Conservation (phyloP, 2,888 invertebrate genomes). For the Adela reaumurella region DNA sequence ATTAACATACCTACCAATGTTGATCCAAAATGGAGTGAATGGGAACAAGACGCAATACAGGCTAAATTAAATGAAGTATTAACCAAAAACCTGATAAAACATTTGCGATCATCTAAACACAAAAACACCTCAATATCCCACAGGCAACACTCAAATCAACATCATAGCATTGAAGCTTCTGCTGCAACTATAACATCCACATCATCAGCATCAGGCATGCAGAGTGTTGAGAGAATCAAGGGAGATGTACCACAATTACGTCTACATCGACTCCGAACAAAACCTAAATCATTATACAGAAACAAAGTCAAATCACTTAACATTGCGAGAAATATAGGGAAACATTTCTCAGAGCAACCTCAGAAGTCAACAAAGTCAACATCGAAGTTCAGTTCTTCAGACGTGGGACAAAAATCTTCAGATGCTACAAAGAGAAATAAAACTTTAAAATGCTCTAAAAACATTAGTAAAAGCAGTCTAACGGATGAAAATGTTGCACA, state of each 20-base stretch:
- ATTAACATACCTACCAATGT: conserved; percentile 33
- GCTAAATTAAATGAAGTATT: conserved; percentile 10
- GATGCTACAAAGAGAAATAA: not conserved
- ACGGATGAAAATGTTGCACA: not conserved
- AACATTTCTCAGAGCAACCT: conserved; percentile 6
- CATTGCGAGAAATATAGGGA: conserved; percentile 32
- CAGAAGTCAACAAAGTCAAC: not conserved
- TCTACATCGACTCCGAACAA: not conserved
- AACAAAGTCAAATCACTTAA: conserved; percentile 46
- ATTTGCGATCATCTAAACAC: conserved; percentile 16
- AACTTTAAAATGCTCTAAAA: not conserved
- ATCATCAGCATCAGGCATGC: not conserved
- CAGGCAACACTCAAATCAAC: too few species aligned
- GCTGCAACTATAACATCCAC: too few species aligned
- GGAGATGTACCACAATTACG: not conserved
- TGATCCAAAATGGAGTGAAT: conserved; percentile 10
- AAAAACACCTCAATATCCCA: conserved; percentile 16
- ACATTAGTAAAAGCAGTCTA: not conserved
- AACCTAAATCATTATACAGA: not conserved
- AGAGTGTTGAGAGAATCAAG: not conserved
- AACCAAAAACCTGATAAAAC: conserved; percentile 3
- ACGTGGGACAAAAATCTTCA: not conserved
- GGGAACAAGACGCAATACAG: conserved; percentile 8
- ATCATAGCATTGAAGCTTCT: too few species aligned
- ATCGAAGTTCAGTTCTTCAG: not conserved